A percentile compares a stretch with the other conserved stretches of the same genome.
Conservation (phyloP, 1,140 invertebrate genomes). For the Stratiolaelaps scimitus region DNA sequence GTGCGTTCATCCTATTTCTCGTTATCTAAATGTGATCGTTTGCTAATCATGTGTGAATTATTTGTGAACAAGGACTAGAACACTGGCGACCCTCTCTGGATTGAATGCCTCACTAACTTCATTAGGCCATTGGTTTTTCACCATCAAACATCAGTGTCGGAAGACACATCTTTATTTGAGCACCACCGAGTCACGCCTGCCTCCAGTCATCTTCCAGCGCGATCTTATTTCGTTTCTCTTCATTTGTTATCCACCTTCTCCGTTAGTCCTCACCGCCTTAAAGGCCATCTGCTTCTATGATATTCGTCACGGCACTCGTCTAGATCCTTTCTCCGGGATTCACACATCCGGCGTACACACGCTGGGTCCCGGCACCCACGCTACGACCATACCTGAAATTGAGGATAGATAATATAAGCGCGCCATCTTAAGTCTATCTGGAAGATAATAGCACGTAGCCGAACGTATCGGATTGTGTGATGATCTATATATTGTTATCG, state of each 20-base stretch:
- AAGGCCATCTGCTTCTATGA: not conserved
- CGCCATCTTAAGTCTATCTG: no score
- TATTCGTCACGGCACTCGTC: not conserved
- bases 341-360: not conserved
- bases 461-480: no score
- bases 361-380: not conserved
- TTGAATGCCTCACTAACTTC: no score
- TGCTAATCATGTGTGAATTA: no score
- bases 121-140: no score
- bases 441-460: no score
- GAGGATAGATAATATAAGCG: no score
- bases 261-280: not conserved
- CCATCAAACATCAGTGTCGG: not conserved
- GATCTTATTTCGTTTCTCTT: not conserved
- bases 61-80: no score
- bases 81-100: no score
- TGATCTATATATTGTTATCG: no score
- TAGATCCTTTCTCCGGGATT: constrained; percentile 13
- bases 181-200: not conserved
- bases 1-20: no score
- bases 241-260: not conserved
- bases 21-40: no score
- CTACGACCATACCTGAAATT: constrained; percentile 21
- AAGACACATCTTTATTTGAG: constrained; percentile 16
- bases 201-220: not conserved